Evolutionary conservation across 2,888 invertebrate genomes (phyloP).

Genomic region (Machimus rusticus): DNA sequence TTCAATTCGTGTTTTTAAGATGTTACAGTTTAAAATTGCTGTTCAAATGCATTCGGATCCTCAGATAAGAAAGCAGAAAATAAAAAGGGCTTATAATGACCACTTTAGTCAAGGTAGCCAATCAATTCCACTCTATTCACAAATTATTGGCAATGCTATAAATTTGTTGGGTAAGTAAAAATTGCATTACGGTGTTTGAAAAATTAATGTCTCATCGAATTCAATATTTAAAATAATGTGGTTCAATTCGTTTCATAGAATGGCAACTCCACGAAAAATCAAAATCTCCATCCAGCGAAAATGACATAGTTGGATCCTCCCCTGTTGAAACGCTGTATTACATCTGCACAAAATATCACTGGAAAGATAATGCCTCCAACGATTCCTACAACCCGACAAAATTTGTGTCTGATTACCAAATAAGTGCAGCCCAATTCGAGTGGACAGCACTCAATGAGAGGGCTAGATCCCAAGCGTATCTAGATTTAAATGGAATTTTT

Average conservation of each 20-base stretch:
- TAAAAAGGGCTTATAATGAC: slow-evolving; percentile 64
- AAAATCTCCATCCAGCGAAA: background rate
- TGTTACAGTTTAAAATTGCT: slow-evolving; percentile 62
- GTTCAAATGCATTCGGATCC: slow-evolving; percentile 55
- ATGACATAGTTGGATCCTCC: slow-evolving; percentile 52
- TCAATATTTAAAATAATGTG: too few species aligned
- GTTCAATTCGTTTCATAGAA: slow-evolving; percentile 35
- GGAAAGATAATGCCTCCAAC: slow-evolving; percentile 56
- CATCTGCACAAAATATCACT: slow-evolving; percentile 57
- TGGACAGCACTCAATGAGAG: slow-evolving; percentile 72
- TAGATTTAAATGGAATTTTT: slow-evolving; percentile 55
- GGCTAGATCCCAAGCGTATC: slow-evolving; percentile 58
- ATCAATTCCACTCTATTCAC: slow-evolving; percentile 60
- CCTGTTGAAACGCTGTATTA: slow-evolving; percentile 58
- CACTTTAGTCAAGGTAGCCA: slow-evolving; percentile 64
- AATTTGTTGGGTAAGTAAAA: slow-evolving; percentile 62
- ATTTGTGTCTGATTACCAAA: slow-evolving; percentile 61
- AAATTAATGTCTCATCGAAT: too few species aligned
- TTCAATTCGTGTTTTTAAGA: slow-evolving; percentile 50
- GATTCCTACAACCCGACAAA: slow-evolving; percentile 56
- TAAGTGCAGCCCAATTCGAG: slow-evolving; percentile 71
- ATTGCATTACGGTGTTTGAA: background rate
- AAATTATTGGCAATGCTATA: slow-evolving; percentile 64
- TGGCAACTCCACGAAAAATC: slow-evolving; percentile 48
- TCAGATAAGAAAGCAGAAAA: slow-evolving; percentile 62